These are phyloP conservation scores for Apodemia zela DNA, from an alignment of 2,888 invertebrate species.

Conservation along the genomic window DNA sequence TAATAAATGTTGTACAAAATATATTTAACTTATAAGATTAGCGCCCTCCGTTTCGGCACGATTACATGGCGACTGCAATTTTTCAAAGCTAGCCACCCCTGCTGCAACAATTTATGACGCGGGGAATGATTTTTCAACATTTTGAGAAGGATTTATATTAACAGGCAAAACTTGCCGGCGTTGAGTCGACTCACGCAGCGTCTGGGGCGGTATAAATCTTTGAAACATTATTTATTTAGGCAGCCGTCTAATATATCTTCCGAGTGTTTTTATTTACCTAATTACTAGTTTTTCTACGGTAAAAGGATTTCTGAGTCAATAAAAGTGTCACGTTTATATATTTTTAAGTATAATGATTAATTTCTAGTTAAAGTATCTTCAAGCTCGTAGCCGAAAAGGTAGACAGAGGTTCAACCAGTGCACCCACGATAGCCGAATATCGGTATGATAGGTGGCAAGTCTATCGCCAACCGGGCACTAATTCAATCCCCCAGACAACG, in stretches of 20 bases:
- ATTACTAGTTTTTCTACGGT: neutral
- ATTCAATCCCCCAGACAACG: too few relatives aligned
- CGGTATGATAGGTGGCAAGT: too few relatives aligned
- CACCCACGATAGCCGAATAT: too few relatives aligned
- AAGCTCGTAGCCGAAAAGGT: too few relatives aligned
- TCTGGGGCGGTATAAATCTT: conserved; percentile 15
- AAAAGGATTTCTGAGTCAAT: neutral
- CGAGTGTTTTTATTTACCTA: neutral
- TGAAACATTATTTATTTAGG: conserved; percentile 13
- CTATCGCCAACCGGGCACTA: too few relatives aligned
- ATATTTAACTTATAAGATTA: conserved; percentile 71
- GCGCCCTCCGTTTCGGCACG: conserved; percentile 64
- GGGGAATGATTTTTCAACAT: conserved; percentile 74
- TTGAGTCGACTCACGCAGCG: conserved; percentile 17
- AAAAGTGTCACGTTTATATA: too few relatives aligned
- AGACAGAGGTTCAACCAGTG: too few relatives aligned
- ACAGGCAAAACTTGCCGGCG: conserved; percentile 52
- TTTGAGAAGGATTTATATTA: conserved; percentile 70
- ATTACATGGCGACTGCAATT: conserved; percentile 68
- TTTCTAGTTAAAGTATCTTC: too few relatives aligned
- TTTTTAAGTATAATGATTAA: too few relatives aligned
- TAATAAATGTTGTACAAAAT: conserved; percentile 69
- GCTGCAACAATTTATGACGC: conserved; percentile 70
- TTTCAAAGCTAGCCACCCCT: conserved; percentile 69
- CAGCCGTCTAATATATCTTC: conserved; percentile 6